Evolutionary conservation across 2,113 vertebrate genomes (phyloP), one percentile per base, ranked within the genome.

Genomic region (Numenius arquata): DNA sequence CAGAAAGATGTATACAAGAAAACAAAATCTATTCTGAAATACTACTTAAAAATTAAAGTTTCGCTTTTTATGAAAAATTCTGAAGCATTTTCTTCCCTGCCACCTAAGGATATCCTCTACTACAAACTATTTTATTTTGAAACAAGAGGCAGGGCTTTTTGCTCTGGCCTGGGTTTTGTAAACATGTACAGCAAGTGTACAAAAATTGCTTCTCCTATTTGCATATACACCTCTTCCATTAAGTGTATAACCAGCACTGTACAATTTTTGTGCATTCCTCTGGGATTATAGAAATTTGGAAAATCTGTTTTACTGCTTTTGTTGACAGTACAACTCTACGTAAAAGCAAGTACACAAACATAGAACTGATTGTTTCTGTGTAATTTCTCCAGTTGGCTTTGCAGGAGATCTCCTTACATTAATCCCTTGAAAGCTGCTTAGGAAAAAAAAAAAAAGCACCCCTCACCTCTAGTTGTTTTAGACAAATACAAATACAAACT

Each of bases 401-500:
- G 62, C 83, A 62, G 40, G 67, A 81, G 32, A 83, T 85, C 34
- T 79, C 63, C 61, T 83, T 82, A 79, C 4, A 65, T 47, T 76
- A 95, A 94, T 96, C 75, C 45, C 40, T 68, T 81, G 61, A 79
- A 74, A 77, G 48, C 62, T 76, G 50, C 75, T 94, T 62, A 81
- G 36, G 3, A 8, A 9, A 18, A 38, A 63, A 40, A 74, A 77
- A 77, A 45, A 76, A 59, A 41, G 1, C 30, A 55, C 3, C 11
- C 27, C 12, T 55, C 72, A 71, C 34, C 29, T 61, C 12, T 0
- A 56, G 38, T 34, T 61, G 26, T 38, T 94, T 95, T 27, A 80
- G 45, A 71, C 38, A 92, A 91, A 73, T 32, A 74, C 5, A 76
- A 89, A 91, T 7, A 74, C 32, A 74, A 88, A 72, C 58, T 34